Base-by-base conservation (phyloP, 2,797 vertebrate species). In the Lepus townsendii region DNA sequence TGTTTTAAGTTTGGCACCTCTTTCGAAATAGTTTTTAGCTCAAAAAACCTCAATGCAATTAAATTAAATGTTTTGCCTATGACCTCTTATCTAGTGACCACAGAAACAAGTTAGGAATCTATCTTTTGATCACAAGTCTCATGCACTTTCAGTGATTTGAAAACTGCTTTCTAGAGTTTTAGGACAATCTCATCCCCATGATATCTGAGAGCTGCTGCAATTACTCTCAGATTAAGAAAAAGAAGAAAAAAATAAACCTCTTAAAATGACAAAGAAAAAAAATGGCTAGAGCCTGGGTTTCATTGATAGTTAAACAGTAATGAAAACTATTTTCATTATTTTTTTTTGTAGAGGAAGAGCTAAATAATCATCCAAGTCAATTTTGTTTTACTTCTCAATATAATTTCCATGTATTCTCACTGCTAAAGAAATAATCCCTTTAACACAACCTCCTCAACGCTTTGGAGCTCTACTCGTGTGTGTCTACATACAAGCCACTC, bases 1-100 rank as follows among this genome's bases (percentile, higher is more conserved):
- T 38, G 11, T 94, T 94, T 96, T 65, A 75, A 57, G 95, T 30
- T 79, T 79, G 54, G 83, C n/a, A 42, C 47, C 69, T 27, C 13
- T 62, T 60, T 0, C 38, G 27, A 89, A 68, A 20, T 38, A 82
- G 60, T 71, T 76, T 60, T n/a, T 73, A 69, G 17, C 20, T 22
- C 12, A 57, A 35, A 65, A 1, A 73, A 66, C 13, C 26, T 65
- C 20, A 77, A 27, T 22, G 4, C 22, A 63, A 52, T 30, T 60
- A 77, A 84, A 79, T 83, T 83, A 84, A 96, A 73, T 84, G 22
- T 76, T 54, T 77, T 77, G 11, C 35, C 7, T 38, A 82, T 75
- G 14, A 83, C 16, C 8, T 65, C 32, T 83, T 54, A 75, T n/a
- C 9, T 30, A 78, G 5, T 13, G 4, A 62, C 3, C 68, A 60